Evolutionary conservation across 2,888 invertebrate species (phyloP), one percentile per base, ranked within the genome.

Genomic region (Xylocampa areola): DNA sequence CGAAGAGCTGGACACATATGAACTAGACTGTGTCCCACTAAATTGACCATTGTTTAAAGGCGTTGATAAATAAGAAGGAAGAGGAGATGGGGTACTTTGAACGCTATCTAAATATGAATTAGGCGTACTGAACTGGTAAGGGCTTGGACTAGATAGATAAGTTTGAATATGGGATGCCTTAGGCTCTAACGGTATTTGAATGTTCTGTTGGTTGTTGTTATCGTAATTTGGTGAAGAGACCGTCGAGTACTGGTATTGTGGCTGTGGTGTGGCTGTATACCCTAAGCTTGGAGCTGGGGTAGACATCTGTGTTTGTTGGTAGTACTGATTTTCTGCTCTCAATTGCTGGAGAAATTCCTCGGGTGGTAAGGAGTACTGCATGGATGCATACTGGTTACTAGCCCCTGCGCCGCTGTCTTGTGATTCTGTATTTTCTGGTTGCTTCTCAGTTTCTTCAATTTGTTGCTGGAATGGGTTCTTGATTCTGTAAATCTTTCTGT

Each of bases 351-450:
- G 79, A 58, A 93, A 94, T 32, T 92, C 91, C 53, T 94, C 94
- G 7, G 94, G 94, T 58, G 94, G 94, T 60, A 94, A 80, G 23
- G 92, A 92, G 76, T 93, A 94, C 81, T 93, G 92, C 79, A 92
- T 78, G 32, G 91, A 86, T 60, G 90, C 85, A 86, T 94, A 92
- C 83, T 94, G 93, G 82, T 92, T 93, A 86, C 94, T 94, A 82
- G 93, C 90, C 75, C 90, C 91, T 17, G 85, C 80, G 43, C 86
- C 88, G 64, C 80, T 90, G 80, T 94, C 94, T 44, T 85, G 87
- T 29, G 78, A 51, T 62, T 84, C 80, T 50, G 69, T 61, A 30
- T 74, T 81, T 19, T 81, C 81, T 21, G 76, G 81, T 61, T 82
- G 84, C 51, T 73, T 74, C 48, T 74, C 78, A 29, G 82, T 80